Conservation (phyloP, 2,888 invertebrate genomes). For the Tubulanus polymorphus region DNA sequence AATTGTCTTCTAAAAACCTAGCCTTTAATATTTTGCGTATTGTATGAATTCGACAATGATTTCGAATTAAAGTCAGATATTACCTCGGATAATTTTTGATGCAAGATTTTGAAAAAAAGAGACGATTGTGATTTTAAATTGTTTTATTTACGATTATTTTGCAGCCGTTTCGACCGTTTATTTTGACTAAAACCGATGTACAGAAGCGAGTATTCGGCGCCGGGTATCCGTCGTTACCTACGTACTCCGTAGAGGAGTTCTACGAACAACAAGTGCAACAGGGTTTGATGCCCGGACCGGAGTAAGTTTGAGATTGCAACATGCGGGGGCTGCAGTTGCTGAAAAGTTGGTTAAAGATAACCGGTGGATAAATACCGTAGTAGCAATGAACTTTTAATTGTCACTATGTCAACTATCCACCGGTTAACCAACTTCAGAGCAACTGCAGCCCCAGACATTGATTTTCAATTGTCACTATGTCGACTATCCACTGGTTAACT, state of each 20-base stretch:
- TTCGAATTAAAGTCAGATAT: too few relatives aligned
- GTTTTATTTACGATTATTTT: too few relatives aligned
- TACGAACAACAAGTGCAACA: slow-evolving; percentile 67
- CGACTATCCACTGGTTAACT: not conserved
- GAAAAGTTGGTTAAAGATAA: too few relatives aligned
- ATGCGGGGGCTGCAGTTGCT: too few relatives aligned
- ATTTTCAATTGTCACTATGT: not conserved
- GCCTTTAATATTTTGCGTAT: too few relatives aligned
- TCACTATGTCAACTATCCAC: not conserved
- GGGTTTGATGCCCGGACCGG: slow-evolving; percentile 20
- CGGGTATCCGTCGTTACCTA: slow-evolving; percentile 91
- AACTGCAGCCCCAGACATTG: not conserved
- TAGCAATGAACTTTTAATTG: not conserved
- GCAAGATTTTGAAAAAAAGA: too few relatives aligned
- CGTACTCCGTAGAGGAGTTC: slow-evolving; percentile 91
- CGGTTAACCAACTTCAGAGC: not conserved
- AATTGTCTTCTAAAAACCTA: too few relatives aligned
- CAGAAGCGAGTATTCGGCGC: slow-evolving; percentile 91
- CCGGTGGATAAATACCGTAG: too few relatives aligned
- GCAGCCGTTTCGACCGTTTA: slow-evolving; percentile 48
- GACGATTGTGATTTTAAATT: too few relatives aligned
- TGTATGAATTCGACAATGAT: too few relatives aligned
- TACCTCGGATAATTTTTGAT: too few relatives aligned
- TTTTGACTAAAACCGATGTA: slow-evolving; percentile 73
- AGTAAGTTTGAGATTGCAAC: too few relatives aligned